phyloP scores from a whole-genome alignment of 2,113 vertebrate species.

The Paralichthys olivaceus region DNA sequence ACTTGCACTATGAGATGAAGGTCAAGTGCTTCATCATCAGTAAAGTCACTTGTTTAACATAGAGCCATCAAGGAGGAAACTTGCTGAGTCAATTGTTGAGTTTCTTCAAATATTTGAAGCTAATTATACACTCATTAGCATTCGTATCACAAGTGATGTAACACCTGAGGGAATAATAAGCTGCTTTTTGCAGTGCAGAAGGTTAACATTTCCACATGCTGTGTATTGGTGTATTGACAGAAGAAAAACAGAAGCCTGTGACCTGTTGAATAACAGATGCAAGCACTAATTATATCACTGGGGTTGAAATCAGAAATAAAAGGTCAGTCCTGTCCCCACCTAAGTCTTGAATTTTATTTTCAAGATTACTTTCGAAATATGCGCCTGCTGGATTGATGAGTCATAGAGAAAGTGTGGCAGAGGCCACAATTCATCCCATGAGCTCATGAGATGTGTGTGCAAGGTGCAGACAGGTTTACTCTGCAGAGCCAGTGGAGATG shows the following conservation, averaged over 20 bases:
- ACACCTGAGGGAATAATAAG: slow-evolving; percentile 54
- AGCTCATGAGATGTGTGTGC: slow-evolving; percentile 3
- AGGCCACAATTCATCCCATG: neutral
- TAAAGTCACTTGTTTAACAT: neutral
- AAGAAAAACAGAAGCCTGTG: slow-evolving; percentile 23
- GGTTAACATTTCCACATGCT: slow-evolving; percentile 28
- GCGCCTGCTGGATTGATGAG: neutral
- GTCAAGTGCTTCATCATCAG: neutral
- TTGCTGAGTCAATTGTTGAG: slow-evolving; percentile 53
- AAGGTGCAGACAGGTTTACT: slow-evolving; percentile 44
- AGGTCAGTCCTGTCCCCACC: neutral
- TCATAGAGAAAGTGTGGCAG: neutral
- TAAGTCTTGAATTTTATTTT: neutral
- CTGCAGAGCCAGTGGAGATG: slow-evolving; percentile 12
- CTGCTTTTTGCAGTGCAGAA: slow-evolving; percentile 49
- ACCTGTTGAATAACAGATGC: slow-evolving; percentile 10
- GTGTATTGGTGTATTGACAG: slow-evolving; percentile 5
- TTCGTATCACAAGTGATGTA: slow-evolving; percentile 46
- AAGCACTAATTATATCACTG: neutral
- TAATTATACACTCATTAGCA: slow-evolving; percentile 65
- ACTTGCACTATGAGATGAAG: neutral
- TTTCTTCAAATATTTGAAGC: slow-evolving; percentile 54
- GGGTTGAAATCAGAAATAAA: neutral
- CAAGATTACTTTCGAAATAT: neutral
- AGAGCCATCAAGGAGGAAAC: slow-evolving; percentile 24